These are phyloP conservation scores for Dascillus cervinus DNA, from an alignment of 2,888 invertebrate genomes.

Conservation along the genomic window DNA sequence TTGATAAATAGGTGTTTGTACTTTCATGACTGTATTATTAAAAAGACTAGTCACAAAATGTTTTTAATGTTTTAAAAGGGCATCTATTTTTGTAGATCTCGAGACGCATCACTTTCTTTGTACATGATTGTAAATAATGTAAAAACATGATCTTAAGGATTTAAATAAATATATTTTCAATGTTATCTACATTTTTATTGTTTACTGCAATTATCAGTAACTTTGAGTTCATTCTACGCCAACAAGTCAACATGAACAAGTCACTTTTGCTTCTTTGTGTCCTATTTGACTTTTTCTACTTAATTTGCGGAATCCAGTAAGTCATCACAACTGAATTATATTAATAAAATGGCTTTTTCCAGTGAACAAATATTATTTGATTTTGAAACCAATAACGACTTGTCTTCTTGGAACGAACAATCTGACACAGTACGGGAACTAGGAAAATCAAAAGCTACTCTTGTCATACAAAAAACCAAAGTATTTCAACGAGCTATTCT, in stretches of 20 bases:
- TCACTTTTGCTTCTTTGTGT: too few species aligned
- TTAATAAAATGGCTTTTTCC: too few species aligned
- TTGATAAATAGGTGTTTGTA: conserved; percentile 5
- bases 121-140: conserved; percentile 3
- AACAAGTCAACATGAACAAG: too few species aligned
- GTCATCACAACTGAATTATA: too few species aligned
- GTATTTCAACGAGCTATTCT: conserved; percentile 55
- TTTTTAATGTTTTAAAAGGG: too few species aligned
- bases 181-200: too few species aligned
- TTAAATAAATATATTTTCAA: too few species aligned
- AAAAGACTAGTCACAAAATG: conserved; percentile 12
- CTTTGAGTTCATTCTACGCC: too few species aligned
- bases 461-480: conserved; percentile 52
- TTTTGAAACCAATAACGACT: conserved; percentile 47
- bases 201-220: too few species aligned
- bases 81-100: conserved; percentile 5
- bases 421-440: conserved; percentile 58
- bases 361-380: conserved; percentile 45
- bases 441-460: conserved; percentile 58
- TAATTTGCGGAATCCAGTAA: too few species aligned
- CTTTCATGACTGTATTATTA: conserved; percentile 3
- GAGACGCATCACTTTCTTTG: conserved; percentile 3
- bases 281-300: too few species aligned
- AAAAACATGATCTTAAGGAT: conserved; percentile 2
- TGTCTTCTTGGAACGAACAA: conserved; percentile 53